Evolutionary conservation across 2,888 invertebrate species (phyloP), one percentile per base, ranked within the genome.

Genomic region (Schizaphis graminum): DNA sequence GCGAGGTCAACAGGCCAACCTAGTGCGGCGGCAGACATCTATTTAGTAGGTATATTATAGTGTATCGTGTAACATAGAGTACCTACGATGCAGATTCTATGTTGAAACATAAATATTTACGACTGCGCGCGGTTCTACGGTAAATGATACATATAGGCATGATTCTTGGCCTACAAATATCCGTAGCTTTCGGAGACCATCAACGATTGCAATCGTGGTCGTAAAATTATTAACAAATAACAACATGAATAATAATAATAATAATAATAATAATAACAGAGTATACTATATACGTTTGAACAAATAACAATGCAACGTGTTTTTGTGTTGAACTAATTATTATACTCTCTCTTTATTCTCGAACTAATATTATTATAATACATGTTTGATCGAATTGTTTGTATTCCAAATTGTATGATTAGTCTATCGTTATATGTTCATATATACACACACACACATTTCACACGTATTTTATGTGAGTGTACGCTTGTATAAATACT

Each of bases 1-100:
- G 61, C 56, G 49, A 88, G 92, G 92, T 92, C 67, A 92, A 92
- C 67, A 44, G 67, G 88, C 57, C 91, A 47, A 53, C 49, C 7
- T 47, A 35, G 61, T 16, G 89, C 26, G 21, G 85, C 26, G 21
- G 56, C 61, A 28, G 91, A 57, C 91, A 24, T 57, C n/a, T 49
- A 49, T 49, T 49, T 77, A 91, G 61, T 49, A 53, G 77, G 61
- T 49, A 53, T 35, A 91, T 84, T 41, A n/a, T 61, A 10, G 61
- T 28, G 44, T 44, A 61, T 61, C 61, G 61, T 89, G 77, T 91
- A 56, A 53, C 28, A 44, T 44, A 21, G 90, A 67, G n/a, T 11
- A 47, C n/a, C n/a, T n/a, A n/a, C 67, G 35, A 47, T 41, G 84
- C 84, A 41, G 84, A 91, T 26, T n/a, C 47, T 44, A 85, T 41